Evolutionary conservation across 2,888 invertebrate genomes (phyloP), one percentile per base, ranked within the genome.

Genomic region (Sminthurides aquaticus): DNA sequence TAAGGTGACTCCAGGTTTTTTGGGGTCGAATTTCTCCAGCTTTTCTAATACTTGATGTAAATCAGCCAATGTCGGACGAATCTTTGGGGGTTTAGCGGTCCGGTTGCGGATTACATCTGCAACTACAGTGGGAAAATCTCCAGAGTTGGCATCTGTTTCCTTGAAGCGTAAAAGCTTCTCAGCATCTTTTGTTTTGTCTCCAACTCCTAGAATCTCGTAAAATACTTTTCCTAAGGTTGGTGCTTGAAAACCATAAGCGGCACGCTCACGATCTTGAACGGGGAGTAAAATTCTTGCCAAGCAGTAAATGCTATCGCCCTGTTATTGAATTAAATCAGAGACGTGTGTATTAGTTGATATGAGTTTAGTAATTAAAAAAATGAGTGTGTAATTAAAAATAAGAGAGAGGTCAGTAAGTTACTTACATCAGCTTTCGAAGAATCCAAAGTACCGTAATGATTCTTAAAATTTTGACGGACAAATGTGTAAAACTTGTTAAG

Each of bases 221-320:
- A 71, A 67, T 55, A 74, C 67, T 26, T 65, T 49, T 1, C 67
- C 69, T 3, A 74, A 60, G 1, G 62, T 62, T 3, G 66, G 27
- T 1, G 69, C 69, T 27, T 71, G 67, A 25, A 74, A 66, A 1
- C 68, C 68, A 56, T 73, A 74, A 0, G 74, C 68, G 15, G 57
- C 5, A 15, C 74, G 57, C 26, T 54, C 29, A 27, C 69, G 57
- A 56, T 74, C 74, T 24, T 64, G 49, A 3, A 60, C 54, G 1
- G 72, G 71, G 1, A 72, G 48, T 3, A 74, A 43, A 22, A 73
- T 64, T 20, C 74, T 64, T 1, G 69, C 49, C 0, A 74, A 26
- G 2, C 64, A 66, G 57, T 65, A 74, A 1, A 74, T 49, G 65
- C 74, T 73, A 64, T 74, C 74, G 11, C 70, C 69, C 74, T 74